phyloP scores from a whole-genome alignment of 1,140 invertebrate genomes.

The Zaprionus camerounensis region DNA sequence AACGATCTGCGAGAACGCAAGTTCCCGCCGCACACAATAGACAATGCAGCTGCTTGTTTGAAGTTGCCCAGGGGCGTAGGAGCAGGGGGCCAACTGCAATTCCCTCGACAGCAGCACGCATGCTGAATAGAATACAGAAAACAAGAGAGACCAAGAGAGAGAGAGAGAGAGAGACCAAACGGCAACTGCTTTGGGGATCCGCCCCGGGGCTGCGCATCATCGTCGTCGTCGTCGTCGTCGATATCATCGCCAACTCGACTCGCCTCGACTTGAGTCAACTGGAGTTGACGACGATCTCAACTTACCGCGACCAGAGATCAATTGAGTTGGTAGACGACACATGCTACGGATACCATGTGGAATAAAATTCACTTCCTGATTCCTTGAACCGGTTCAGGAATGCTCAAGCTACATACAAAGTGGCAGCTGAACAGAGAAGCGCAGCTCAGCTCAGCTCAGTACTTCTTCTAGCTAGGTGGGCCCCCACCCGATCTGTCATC shows the following conservation, averaged over 20 bases:
- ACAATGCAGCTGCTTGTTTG: conserved; percentile 29
- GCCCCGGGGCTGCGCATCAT: conserved; percentile 36
- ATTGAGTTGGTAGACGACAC: conserved; percentile 53
- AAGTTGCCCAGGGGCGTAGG: conserved; percentile 1
- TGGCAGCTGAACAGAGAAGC: conserved; percentile 33
- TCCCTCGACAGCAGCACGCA: conserved; percentile 54
- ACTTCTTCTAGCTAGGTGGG: conserved; percentile 3
- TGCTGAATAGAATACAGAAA: conserved; percentile 19
- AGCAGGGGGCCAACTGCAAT: conserved; percentile 40
- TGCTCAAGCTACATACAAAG: conserved; percentile 49
- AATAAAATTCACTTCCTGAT: conserved; percentile 74
- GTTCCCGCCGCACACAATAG: conserved; percentile 20
- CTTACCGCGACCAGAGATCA: conserved; percentile 10
- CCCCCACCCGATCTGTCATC: neutral
- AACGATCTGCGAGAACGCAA: conserved; percentile 36
- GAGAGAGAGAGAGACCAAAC: conserved; percentile 16
- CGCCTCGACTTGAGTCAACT: neutral
- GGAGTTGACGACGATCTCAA: conserved; percentile 49
- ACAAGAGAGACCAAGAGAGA: neutral
- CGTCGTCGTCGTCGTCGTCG: conserved; percentile 2
- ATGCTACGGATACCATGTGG: conserved; percentile 67
- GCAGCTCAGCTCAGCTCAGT: neutral
- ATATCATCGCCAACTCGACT: conserved; percentile 10
- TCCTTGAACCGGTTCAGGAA: conserved; percentile 60
- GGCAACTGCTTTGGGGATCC: conserved; percentile 39